A percentile compares a stretch with the other conserved stretches of the same genome.
Conservation (phyloP, 2,888 invertebrate genomes). For the Drosophila paranaensis region DNA sequence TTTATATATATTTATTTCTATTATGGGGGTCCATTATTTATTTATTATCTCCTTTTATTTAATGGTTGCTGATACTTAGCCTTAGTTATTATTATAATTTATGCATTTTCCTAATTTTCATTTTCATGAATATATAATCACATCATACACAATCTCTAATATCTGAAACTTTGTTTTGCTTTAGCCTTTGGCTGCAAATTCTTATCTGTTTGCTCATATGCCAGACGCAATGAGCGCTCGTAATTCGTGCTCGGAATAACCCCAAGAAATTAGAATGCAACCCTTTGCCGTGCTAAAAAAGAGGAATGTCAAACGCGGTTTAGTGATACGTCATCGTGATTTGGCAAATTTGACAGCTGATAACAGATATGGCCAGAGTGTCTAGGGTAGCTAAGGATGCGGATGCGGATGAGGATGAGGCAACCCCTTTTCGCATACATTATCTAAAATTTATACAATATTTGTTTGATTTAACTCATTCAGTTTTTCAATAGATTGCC, state of each 20-base stretch:
- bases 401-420: constrained; percentile 1
- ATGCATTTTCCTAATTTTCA: not conserved
- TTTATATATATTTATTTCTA: too few species aligned
- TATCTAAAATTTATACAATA: constrained; percentile 58
- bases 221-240: constrained; percentile 22
- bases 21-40: too few species aligned
- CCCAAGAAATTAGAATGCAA: constrained; percentile 67
- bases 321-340: constrained; percentile 79
- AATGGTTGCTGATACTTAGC: not conserved
- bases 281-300: constrained; percentile 55
- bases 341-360: constrained; percentile 79
- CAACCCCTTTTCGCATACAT: constrained; percentile 62
- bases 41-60: too few species aligned
- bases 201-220: constrained; percentile 27
- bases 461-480: constrained; percentile 42
- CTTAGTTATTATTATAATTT: not conserved
- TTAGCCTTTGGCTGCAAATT: not conserved
- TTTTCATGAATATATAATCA: constrained; percentile 8
- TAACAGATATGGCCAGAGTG: constrained; percentile 35
- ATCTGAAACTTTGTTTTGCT: not conserved
- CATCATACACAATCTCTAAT: not conserved
- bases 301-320: constrained; percentile 71
- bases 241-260: constrained; percentile 19
- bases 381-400: not conserved
- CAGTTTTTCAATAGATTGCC: constrained; percentile 45